Percentiles rank a stretch among this genome's conserved stretches.
phyloP scores from a whole-genome alignment of 53 echinoderm and acorn worm genomes.

The Echinarachnius parma region DNA sequence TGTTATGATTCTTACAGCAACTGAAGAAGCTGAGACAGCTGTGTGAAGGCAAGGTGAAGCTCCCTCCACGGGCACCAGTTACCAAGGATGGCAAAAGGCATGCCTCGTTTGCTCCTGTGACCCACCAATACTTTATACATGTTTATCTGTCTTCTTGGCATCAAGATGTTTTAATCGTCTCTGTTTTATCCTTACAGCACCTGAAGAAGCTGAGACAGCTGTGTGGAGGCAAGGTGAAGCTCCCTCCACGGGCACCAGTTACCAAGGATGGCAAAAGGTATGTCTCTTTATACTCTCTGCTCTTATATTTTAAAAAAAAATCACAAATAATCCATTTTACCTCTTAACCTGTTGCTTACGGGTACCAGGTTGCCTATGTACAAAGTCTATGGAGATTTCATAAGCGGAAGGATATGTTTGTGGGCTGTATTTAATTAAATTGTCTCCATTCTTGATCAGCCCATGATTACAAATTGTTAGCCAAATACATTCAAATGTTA shows the following conservation, averaged over 20 bases:
- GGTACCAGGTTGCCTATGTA: too few relatives aligned
- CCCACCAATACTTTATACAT: neutral
- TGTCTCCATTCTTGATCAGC: too few relatives aligned
- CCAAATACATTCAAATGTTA: too few relatives aligned
- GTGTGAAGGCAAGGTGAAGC: conserved; percentile 63
- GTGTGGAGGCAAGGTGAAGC: conserved; percentile 62
- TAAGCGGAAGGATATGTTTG: too few relatives aligned
- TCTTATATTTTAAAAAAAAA: too few relatives aligned
- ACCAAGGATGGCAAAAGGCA: too few relatives aligned
- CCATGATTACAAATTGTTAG: too few relatives aligned
- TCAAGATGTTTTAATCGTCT: neutral
- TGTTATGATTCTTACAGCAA: conserved; percentile 58
- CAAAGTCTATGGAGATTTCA: too few relatives aligned
- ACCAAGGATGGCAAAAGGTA: conserved; percentile 24
- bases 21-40: conserved; percentile 52
- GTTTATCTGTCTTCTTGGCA: too few relatives aligned
- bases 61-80: conserved; percentile 29
- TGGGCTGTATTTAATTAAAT: too few relatives aligned
- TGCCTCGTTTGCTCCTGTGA: neutral
- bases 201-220: conserved; percentile 52
- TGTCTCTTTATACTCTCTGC: neutral
- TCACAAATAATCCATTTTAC: too few relatives aligned
- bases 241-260: conserved; percentile 29
- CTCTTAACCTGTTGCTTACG: too few relatives aligned
- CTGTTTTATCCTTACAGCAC: conserved; percentile 51